phyloP scores from a whole-genome alignment of 2,888 invertebrate species.

The Drosophila mettleri region DNA sequence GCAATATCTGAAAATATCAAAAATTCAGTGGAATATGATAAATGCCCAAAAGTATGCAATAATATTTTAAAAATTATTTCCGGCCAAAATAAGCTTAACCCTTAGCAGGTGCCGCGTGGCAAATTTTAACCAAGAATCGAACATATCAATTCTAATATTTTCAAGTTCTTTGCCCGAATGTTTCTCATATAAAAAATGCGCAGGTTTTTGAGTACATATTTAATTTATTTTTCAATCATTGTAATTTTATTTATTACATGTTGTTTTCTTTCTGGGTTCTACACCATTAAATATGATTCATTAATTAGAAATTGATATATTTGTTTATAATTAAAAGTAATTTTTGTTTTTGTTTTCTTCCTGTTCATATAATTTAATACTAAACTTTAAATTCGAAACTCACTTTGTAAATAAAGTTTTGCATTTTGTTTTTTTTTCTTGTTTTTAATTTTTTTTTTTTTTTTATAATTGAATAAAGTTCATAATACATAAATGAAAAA shows the following conservation, averaged over 20 bases:
- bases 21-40: too few species aligned
- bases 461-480: slow-evolving; percentile 45
- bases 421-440: slow-evolving; percentile 25
- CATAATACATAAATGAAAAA: slow-evolving; percentile 51
- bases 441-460: slow-evolving; percentile 21
- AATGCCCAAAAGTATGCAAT: slow-evolving; percentile 42
- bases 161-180: background rate
- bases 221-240: slow-evolving; percentile 65
- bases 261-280: slow-evolving; percentile 53
- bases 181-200: background rate
- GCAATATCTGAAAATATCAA: too few species aligned
- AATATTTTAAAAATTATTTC: background rate
- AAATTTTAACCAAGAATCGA: background rate
- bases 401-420: slow-evolving; percentile 72
- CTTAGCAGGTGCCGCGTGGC: background rate
- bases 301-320: slow-evolving; percentile 77
- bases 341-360: slow-evolving; percentile 32
- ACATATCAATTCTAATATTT: background rate
- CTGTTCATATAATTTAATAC: slow-evolving; percentile 57
- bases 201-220: slow-evolving; percentile 69
- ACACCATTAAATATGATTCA: slow-evolving; percentile 74
- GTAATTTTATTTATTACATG: slow-evolving; percentile 75
- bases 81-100: slow-evolving; percentile 12
- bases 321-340: slow-evolving; percentile 60
- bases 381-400: slow-evolving; percentile 81